Evolutionary conservation across 35 echinoderm and acorn worm genomes (phyloP), one percentile per base, ranked within the genome.

Genomic region (Ophioderma brevispina): DNA sequence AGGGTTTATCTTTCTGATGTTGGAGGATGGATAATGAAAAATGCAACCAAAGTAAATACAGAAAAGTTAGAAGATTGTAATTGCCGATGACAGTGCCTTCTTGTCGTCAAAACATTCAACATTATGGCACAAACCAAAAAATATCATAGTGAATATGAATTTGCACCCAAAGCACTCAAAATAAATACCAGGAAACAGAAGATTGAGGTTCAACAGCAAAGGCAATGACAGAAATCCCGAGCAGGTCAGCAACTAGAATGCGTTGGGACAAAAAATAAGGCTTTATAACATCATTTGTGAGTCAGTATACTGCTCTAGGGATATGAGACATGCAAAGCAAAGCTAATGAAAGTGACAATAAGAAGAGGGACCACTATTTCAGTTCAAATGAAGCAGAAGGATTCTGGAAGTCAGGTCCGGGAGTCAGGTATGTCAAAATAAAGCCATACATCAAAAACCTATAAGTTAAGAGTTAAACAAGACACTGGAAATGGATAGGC

Each of bases 21-120:
- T 80, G 38, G 88, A 78, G 85, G n/a, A n/a, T n/a, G n/a, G n/a
- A 86, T 82, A 13, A 81, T 93, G 85, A 56, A 76, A 32, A 15
- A 70, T 23, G 43, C 85, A 88, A 88, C 85, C 13, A 79, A 87
- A 81, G 76, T 39, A 0, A 38, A 87, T 15, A 70, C n/a, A 25
- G 4, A 8, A 70, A 70, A 70, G 23, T 25, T 77, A 2, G 80
- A 91, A 77, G 80, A 91, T 52, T 76, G 88, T 13, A 85, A 93
- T 81, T 87, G 59, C 59, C 2, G 91, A 92, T 77, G 85, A 92
- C 32, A 75, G 80, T 17, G 91, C 84, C 21, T 77, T 87, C 4
- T 0, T 92, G 30, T 78, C 90, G 18, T 83, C 0, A 43, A 55
- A 78, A 86, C n/a, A n/a, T n/a, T n/a, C n/a, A n/a, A n/a, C n/a